Conservation (phyloP, 2,113 vertebrate genomes). For the Pseudorasbora parva region DNA sequence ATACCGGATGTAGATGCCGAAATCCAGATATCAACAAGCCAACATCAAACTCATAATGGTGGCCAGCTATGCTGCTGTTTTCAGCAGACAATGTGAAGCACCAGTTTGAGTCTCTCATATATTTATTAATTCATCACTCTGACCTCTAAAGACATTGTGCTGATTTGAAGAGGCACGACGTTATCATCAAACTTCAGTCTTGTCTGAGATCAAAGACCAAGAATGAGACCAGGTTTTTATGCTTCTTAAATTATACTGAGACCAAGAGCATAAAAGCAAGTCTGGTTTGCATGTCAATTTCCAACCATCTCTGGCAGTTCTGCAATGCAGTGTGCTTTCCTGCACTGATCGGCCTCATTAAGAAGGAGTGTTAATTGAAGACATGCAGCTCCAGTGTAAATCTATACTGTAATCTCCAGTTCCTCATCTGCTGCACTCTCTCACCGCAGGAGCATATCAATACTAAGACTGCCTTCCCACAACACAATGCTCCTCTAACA, state of each 20-base stretch:
- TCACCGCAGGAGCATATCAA: constrained; percentile 34
- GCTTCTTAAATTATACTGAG: not conserved
- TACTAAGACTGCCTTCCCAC: constrained; percentile 29
- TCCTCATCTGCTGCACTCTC: constrained; percentile 35
- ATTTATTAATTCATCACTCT: not conserved
- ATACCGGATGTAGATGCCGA: constrained; percentile 34
- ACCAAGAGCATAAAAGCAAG: not conserved
- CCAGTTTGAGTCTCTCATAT: not conserved
- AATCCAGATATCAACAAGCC: constrained; percentile 31
- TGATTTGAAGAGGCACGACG: not conserved
- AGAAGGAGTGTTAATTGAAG: constrained; percentile 33
- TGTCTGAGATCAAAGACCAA: constrained; percentile 14
- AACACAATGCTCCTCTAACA: constrained; percentile 36
- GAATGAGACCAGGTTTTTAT: constrained; percentile 11
- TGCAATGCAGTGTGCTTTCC: constrained; percentile 21
- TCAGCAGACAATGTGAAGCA: not conserved
- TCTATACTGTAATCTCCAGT: constrained; percentile 51
- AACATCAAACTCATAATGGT: not conserved
- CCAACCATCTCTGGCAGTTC: constrained; percentile 4
- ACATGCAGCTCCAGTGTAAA: constrained; percentile 42
- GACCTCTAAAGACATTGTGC: constrained; percentile 12
- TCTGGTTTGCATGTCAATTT: not conserved
- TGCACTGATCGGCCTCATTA: constrained; percentile 21
- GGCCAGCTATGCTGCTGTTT: not conserved
- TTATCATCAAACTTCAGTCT: constrained; percentile 4